Percentiles rank a stretch among this genome's conserved stretches.
phyloP scores from a whole-genome alignment of 1,140 invertebrate genomes.

The Amphibalanus amphitrite region DNA sequence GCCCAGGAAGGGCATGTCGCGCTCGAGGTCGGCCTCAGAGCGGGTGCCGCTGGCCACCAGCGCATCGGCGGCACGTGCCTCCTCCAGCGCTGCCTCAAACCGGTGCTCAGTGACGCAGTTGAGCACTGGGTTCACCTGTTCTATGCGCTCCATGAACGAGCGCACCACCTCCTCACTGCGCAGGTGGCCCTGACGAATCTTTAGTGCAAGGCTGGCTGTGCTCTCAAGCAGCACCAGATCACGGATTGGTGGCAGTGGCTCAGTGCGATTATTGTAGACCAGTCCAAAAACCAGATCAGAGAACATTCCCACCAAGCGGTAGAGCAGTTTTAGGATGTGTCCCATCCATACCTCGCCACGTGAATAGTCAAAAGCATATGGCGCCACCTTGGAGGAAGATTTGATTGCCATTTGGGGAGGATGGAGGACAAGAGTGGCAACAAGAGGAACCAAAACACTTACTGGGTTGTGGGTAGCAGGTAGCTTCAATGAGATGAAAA shows the following conservation, averaged over 20 bases:
- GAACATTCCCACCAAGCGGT: too few relatives aligned
- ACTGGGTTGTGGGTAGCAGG: too few relatives aligned
- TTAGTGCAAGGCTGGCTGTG: constrained; percentile 13
- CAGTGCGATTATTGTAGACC: too few relatives aligned
- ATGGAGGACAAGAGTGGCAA: too few relatives aligned
- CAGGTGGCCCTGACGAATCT: constrained; percentile 16
- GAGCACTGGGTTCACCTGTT: constrained; percentile 22
- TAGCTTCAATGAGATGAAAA: too few relatives aligned
- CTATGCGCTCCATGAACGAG: constrained; percentile 23
- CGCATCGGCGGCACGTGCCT: constrained; percentile 22
- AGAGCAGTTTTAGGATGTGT: too few relatives aligned
- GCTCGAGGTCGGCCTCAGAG: constrained; percentile 27
- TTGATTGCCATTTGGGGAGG: too few relatives aligned
- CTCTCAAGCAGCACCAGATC: constrained; percentile 15
- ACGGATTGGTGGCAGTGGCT: constrained; percentile 15
- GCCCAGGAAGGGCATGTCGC: constrained; percentile 55
- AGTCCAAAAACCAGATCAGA: too few relatives aligned
- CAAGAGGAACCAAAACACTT: too few relatives aligned
- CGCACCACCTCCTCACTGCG: constrained; percentile 21
- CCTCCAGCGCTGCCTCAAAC: constrained; percentile 20
- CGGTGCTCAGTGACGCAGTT: constrained; percentile 23
- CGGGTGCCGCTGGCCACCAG: constrained; percentile 16
- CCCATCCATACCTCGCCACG: too few relatives aligned
- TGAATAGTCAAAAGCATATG: too few relatives aligned
- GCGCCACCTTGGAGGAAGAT: too few relatives aligned